Percentiles rank a stretch among this genome's conserved stretches.
These are phyloP conservation scores for Hirundo rustica DNA, from an alignment of 2,797 vertebrate genomes.

Conservation along the genomic window DNA sequence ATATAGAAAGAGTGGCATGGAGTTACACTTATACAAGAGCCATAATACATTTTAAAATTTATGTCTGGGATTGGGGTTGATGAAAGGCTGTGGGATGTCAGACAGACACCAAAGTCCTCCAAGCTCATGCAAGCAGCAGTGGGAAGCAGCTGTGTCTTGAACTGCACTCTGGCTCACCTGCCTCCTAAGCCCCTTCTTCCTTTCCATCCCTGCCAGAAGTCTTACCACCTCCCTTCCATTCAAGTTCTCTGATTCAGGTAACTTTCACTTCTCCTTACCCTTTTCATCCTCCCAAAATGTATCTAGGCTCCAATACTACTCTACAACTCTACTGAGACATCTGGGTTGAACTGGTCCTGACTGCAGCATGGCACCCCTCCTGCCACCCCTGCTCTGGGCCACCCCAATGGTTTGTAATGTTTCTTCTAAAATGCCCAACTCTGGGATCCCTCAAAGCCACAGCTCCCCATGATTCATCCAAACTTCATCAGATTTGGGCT, in stretches of 20 bases:
- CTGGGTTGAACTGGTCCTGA: not conserved
- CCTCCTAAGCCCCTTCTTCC: not conserved
- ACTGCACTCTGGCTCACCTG: not conserved
- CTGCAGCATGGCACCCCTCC: not conserved
- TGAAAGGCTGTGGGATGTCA: not conserved
- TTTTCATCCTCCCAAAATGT: not conserved
- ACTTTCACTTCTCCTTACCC: not conserved
- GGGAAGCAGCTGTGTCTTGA: not conserved
- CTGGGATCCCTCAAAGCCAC: not conserved
- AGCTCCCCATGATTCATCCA: not conserved
- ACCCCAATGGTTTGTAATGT: not conserved
- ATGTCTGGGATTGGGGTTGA: not conserved
- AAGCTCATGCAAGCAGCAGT: not conserved
- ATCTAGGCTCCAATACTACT: not conserved
- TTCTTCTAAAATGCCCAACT: not conserved
- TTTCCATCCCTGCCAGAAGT: not conserved
- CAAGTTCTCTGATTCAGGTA: accelerated
- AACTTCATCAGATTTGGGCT: not conserved
- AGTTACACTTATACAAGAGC: not conserved
- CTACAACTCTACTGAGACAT: not conserved
- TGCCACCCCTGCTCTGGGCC: not conserved
- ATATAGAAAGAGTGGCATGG: not conserved
- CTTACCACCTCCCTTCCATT: not conserved
- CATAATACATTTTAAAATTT: not conserved
- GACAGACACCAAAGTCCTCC: not conserved